phyloP scores from a whole-genome alignment of 2,888 invertebrate genomes.

The Harpalus rufipes region DNA sequence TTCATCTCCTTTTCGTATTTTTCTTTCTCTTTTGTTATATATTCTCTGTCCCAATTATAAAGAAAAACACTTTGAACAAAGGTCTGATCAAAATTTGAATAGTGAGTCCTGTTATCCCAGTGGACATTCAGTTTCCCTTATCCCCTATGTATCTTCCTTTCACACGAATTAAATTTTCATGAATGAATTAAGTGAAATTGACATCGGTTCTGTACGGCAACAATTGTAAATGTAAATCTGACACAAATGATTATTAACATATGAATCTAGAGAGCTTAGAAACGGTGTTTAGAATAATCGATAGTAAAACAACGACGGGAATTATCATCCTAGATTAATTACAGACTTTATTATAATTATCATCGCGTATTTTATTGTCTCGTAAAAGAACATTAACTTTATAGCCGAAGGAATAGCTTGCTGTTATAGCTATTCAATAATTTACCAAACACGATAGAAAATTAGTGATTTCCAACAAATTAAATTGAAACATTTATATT shows the following conservation, averaged over 20 bases:
- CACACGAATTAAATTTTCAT: conserved; percentile 46
- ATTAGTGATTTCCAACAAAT: no score
- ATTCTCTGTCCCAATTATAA: conserved; percentile 13
- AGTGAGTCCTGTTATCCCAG: conserved; percentile 11
- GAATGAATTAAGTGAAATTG: conserved; percentile 49
- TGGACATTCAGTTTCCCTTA: conserved; percentile 22
- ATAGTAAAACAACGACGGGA: conserved; percentile 7
- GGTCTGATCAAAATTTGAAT: conserved; percentile 31
- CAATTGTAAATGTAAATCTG: conserved; percentile 48
- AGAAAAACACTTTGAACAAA: conserved; percentile 8
- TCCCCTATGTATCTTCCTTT: conserved; percentile 32
- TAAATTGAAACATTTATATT: no score
- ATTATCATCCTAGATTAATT: background rate
- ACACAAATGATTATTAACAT: conserved; percentile 48
- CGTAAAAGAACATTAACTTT: background rate
- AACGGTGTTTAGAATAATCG: conserved; percentile 32
- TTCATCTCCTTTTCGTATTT: no score
- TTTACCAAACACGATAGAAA: no score
- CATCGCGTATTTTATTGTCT: background rate
- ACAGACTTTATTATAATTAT: background rate
- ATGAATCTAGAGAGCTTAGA: conserved; percentile 19
- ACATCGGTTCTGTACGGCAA: conserved; percentile 37
- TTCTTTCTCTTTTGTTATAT: no score
- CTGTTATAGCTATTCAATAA: background rate
- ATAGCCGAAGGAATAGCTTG: background rate